A percentile compares a stretch with the other conserved stretches of the same genome.
These are phyloP conservation scores for Poecilobothrus nobilitatus DNA, from an alignment of 2,888 invertebrate genomes.

Conservation along the genomic window DNA sequence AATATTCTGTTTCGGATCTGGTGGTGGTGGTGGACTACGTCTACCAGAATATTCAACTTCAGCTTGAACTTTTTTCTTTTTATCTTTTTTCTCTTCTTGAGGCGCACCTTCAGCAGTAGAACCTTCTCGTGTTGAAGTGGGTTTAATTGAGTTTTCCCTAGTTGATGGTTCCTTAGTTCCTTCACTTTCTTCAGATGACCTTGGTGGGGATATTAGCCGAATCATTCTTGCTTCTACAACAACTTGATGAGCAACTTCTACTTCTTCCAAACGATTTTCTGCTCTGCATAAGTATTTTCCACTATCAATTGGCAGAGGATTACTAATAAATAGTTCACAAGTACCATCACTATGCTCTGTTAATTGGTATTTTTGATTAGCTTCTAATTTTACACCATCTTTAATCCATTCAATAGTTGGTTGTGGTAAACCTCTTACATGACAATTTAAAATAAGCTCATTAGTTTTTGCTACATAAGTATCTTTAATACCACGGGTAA, in stretches of 20 bases:
- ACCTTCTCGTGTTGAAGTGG: slow-evolving; percentile 28
- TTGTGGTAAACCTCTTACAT: slow-evolving; percentile 64
- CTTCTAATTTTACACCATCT: slow-evolving; percentile 55
- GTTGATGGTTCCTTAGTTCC: slow-evolving; percentile 14
- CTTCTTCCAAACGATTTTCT: slow-evolving; percentile 62
- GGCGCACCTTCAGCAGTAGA: slow-evolving; percentile 24
- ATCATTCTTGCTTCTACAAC: slow-evolving; percentile 55
- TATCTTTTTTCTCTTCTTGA: slow-evolving; percentile 31
- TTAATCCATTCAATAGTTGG: slow-evolving; percentile 67
- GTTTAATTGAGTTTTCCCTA: slow-evolving; percentile 23
- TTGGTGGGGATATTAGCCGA: slow-evolving; percentile 33
- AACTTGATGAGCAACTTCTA: slow-evolving; percentile 59
- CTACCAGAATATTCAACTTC: slow-evolving; percentile 31
- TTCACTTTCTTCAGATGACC: slow-evolving; percentile 32
- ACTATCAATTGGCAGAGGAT: slow-evolving; percentile 55
- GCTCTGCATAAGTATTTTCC: slow-evolving; percentile 50
- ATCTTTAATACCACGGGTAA: slow-evolving; percentile 64
- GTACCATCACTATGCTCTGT: slow-evolving; percentile 66
- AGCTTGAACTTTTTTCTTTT: slow-evolving; percentile 33
- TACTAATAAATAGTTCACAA: slow-evolving; percentile 58
- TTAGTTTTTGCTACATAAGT: slow-evolving; percentile 52
- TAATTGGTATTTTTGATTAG: slow-evolving; percentile 55
- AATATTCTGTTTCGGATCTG: slow-evolving; percentile 45
- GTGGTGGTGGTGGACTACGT: slow-evolving; percentile 39
- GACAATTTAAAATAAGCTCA: slow-evolving; percentile 70